These are phyloP conservation scores for Galerucella nymphaeae DNA, from an alignment of 2,888 invertebrate species.

Conservation along the genomic window DNA sequence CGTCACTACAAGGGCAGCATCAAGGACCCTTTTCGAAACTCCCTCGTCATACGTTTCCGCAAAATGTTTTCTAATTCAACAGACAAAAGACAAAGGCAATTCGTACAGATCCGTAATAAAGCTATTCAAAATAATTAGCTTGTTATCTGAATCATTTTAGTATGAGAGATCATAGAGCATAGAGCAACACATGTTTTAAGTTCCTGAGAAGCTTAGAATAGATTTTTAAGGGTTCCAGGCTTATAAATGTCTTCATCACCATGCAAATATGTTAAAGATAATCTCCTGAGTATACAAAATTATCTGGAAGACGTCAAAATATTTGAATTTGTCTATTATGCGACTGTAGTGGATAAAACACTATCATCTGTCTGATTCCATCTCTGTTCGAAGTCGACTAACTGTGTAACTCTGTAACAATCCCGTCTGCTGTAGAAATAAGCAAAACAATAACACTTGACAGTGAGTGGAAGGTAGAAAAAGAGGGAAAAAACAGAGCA, in stretches of 20 bases:
- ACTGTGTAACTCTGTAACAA: neutral
- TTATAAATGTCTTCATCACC: too few relatives aligned
- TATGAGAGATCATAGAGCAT: too few relatives aligned
- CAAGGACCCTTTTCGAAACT: constrained; percentile 22
- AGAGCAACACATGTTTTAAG: too few relatives aligned
- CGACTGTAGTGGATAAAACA: too few relatives aligned
- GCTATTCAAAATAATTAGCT: neutral
- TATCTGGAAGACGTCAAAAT: too few relatives aligned
- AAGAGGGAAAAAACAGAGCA: constrained; percentile 9
- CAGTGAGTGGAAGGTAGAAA: neutral
- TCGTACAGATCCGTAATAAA: constrained; percentile 11
- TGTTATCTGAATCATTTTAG: too few relatives aligned
- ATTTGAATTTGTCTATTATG: too few relatives aligned
- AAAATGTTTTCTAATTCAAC: constrained; percentile 20
- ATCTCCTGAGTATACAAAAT: too few relatives aligned
- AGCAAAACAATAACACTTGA: constrained; percentile 31
- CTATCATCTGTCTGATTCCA: too few relatives aligned
- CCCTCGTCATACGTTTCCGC: constrained; percentile 27
- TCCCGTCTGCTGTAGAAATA: constrained; percentile 17
- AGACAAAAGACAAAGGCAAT: constrained; percentile 26
- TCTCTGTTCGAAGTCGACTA: neutral
- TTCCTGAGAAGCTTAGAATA: too few relatives aligned
- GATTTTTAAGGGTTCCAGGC: too few relatives aligned
- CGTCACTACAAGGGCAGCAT: constrained; percentile 17
- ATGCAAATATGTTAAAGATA: too few relatives aligned